Conservation (phyloP, 2,113 vertebrate genomes). For the Tyto alba region DNA sequence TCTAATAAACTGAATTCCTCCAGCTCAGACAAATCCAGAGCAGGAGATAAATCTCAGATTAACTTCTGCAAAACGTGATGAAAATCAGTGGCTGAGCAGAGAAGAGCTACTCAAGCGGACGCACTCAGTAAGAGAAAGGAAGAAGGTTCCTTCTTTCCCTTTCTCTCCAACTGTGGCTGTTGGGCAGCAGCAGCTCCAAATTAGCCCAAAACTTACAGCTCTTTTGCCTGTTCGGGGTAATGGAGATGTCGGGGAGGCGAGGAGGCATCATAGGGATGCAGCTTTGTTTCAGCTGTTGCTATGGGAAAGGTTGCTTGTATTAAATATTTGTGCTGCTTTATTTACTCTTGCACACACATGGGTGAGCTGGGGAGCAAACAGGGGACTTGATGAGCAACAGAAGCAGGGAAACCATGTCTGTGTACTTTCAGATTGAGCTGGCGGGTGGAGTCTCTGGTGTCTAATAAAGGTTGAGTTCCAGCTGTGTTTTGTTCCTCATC, state of each 20-base stretch:
- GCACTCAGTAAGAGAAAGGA: background rate
- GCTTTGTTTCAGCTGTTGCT: background rate
- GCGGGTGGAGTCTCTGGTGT: background rate
- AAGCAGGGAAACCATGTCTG: background rate
- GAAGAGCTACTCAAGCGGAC: background rate
- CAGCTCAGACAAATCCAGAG: background rate
- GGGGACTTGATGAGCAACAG: background rate
- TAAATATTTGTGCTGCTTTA: conserved; percentile 2
- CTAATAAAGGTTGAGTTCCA: background rate
- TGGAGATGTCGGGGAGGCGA: fast-evolving
- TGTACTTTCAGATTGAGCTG: background rate
- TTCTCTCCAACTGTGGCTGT: fast-evolving
- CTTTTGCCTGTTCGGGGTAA: background rate
- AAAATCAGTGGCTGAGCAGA: background rate
- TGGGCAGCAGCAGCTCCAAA: background rate
- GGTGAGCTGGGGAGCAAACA: background rate
- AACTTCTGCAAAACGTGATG: background rate
- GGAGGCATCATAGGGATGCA: background rate
- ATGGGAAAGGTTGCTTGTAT: background rate
- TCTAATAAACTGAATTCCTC: background rate
- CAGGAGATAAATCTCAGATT: background rate
- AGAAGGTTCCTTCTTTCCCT: background rate
- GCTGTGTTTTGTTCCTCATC: background rate
- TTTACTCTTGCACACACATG: background rate
- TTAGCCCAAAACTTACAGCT: background rate